A percentile compares a stretch with the other conserved stretches of the same genome.
Conservation (phyloP, 2,113 vertebrate species). For the Syrmaticus mikado region DNA sequence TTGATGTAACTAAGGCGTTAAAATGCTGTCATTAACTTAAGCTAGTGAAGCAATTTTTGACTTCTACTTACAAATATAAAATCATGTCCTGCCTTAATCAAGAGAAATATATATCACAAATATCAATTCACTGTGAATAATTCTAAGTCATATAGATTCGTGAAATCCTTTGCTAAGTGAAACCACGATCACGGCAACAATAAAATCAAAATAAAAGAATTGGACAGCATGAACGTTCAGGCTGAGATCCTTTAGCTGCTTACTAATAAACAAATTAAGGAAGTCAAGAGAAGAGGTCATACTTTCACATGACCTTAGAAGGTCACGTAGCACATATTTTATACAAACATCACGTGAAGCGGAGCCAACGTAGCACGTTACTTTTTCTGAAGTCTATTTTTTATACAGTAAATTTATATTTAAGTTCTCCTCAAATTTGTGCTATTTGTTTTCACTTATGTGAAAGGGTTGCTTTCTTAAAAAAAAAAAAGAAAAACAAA, state of each 20-base stretch:
- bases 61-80: neutral
- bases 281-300: slow-evolving; percentile 31
- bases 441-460: neutral
- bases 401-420: rapidly evolving
- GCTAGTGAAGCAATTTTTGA: neutral
- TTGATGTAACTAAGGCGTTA: neutral
- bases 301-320: slow-evolving; percentile 41
- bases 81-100: neutral
- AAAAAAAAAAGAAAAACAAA: neutral
- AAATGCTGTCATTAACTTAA: neutral
- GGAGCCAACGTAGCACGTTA: neutral
- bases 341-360: neutral
- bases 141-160: neutral
- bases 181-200: neutral
- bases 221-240: neutral
- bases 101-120: neutral
- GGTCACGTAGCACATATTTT: neutral
- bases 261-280: slow-evolving; percentile 39
- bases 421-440: neutral
- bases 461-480: neutral
- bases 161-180: neutral
- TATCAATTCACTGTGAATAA: neutral
- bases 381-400: neutral
- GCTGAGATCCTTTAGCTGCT: neutral
- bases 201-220: neutral